phyloP scores from a whole-genome alignment of 53 echinoderm and acorn worm genomes.

The Antedon mediterranea region DNA sequence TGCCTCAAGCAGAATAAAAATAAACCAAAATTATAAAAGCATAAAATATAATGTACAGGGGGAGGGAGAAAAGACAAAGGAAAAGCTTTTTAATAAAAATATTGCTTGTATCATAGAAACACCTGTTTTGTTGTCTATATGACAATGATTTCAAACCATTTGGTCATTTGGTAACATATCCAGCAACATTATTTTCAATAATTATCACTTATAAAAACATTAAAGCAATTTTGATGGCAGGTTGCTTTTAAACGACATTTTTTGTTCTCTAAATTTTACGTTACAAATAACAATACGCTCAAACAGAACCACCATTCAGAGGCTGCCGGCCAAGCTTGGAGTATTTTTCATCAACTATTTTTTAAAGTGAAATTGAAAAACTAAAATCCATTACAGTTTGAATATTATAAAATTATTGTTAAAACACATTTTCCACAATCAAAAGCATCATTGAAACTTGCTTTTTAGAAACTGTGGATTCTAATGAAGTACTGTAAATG shows the following conservation, averaged over 20 bases:
- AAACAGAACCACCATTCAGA: too few species aligned
- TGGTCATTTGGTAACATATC: not conserved
- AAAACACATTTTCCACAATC: not conserved
- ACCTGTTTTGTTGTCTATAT: not conserved
- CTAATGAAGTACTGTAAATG: too few species aligned
- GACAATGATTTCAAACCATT: not conserved
- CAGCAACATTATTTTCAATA: not conserved
- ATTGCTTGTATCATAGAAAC: not conserved
- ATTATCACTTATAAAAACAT: not conserved
- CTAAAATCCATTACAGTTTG: not conserved
- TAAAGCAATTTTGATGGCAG: not conserved
- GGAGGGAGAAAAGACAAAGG: not conserved
- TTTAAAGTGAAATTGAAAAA: not conserved
- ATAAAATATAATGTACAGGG: not conserved
- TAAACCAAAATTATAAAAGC: not conserved
- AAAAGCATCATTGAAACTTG: too few species aligned
- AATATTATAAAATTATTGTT: not conserved
- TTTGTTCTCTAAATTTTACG: too few species aligned
- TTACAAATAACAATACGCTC: too few species aligned
- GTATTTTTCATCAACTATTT: not conserved
- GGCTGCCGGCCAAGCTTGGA: too few species aligned
- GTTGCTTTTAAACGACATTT: too few species aligned
- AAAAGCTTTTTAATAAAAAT: not conserved
- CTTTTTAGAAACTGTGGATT: too few species aligned
- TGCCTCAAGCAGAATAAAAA: not conserved